Evolutionary conservation across 2,888 invertebrate genomes (phyloP).

Genomic region (Coelopa pilipes): DNA sequence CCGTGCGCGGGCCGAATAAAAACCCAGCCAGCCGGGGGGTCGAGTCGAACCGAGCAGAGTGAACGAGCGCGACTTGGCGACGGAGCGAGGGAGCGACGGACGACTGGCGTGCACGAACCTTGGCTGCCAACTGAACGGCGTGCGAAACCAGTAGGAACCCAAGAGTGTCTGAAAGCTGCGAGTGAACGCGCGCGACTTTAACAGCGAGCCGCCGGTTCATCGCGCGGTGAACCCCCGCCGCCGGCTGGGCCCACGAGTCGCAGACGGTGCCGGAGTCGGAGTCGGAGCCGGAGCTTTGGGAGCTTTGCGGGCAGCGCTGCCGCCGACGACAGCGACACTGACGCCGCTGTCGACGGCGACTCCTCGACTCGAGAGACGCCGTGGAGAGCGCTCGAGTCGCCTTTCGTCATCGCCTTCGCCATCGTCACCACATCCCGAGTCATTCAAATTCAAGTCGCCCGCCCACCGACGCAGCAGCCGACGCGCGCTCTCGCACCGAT

Average conservation of each 20-base stretch:
- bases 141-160: conserved; percentile 1
- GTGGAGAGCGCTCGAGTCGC: too few species aligned
- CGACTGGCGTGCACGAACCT: conserved; percentile 25
- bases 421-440: too few species aligned
- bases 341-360: neutral
- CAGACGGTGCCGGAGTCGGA: too few species aligned
- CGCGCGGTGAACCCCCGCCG: conserved; percentile 6
- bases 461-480: neutral
- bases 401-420: too few species aligned
- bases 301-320: neutral
- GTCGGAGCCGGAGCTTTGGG: neutral
- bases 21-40: conserved; percentile 15
- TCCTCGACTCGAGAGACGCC: too few species aligned
- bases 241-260: too few species aligned
- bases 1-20: conserved; percentile 41
- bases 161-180: conserved; percentile 59
- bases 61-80: conserved; percentile 2
- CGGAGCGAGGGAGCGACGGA: neutral
- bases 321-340: neutral
- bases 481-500: neutral
- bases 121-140: conserved; percentile 32
- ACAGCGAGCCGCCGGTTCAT: conserved; percentile 52
- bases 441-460: neutral
- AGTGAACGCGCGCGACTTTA: conserved; percentile 54
- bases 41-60: neutral